Evolutionary conservation across 35 echinoderm and acorn worm genomes (phyloP).

Genomic region (Ophioderma brevispina): DNA sequence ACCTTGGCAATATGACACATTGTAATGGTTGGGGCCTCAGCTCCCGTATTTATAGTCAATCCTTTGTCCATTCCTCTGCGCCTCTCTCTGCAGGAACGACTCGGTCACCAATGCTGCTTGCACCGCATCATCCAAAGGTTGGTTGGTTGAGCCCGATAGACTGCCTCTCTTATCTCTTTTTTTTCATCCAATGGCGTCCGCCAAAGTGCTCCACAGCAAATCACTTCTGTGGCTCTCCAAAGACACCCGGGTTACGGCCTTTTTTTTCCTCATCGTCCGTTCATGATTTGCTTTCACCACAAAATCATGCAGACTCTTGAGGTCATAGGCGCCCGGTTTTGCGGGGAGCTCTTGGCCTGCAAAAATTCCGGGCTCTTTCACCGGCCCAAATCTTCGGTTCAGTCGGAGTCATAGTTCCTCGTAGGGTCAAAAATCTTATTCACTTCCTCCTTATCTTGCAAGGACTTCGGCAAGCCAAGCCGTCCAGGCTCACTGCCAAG

Average conservation of each 20-base stretch:
- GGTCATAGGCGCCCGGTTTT: neutral
- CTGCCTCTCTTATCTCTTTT: neutral
- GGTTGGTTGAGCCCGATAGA: slow-evolving; percentile 7
- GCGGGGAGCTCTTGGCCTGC: neutral
- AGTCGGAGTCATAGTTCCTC: neutral
- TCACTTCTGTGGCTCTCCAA: neutral
- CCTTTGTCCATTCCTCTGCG: neutral
- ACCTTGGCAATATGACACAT: no score
- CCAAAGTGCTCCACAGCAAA: slow-evolving; percentile 17
- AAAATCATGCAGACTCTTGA: neutral
- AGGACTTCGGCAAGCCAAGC: neutral
- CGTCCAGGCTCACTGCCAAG: slow-evolving; percentile 20
- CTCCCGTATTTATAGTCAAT: no score
- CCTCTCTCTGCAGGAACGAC: neutral
- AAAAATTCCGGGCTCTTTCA: neutral
- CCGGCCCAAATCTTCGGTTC: slow-evolving; percentile 43
- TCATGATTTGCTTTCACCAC: slow-evolving; percentile 2
- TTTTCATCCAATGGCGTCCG: slow-evolving; percentile 3
- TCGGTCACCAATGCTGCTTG: slow-evolving; percentile 14
- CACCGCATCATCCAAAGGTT: slow-evolving; percentile 32
- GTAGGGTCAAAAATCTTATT: neutral
- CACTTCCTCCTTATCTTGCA: neutral
- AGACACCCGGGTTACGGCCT: slow-evolving; percentile 14
- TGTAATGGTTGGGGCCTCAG: no score
- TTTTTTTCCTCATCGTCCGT: neutral